Conservation (phyloP, 2,113 vertebrate species). For the Promerops cafer region DNA sequence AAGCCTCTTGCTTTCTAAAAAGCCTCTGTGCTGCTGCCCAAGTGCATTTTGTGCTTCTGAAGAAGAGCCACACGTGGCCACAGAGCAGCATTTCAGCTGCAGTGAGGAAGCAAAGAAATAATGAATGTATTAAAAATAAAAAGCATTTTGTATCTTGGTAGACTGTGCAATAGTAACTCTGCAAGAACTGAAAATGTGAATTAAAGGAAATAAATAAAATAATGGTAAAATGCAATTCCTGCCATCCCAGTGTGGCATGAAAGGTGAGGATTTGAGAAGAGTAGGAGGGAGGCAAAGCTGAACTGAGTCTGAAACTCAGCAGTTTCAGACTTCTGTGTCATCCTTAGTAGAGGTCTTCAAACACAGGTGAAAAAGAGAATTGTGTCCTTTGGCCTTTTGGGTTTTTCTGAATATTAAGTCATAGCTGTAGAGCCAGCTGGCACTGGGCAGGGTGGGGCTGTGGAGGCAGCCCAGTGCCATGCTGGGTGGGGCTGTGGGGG, state of each 20-base stretch:
- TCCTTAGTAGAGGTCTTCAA: neutral
- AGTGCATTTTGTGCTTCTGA: neutral
- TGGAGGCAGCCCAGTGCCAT: neutral
- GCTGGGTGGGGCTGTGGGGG: neutral
- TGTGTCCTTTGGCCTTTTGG: neutral
- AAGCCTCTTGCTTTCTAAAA: neutral
- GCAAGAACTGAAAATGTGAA: neutral
- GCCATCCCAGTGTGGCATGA: neutral
- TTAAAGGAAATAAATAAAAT: neutral
- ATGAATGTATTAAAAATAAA: neutral
- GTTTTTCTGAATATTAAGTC: rapidly evolving
- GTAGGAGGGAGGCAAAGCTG: neutral
- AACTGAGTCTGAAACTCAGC: neutral
- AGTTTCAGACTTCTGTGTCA: neutral
- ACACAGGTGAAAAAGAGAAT: neutral
- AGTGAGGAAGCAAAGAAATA: neutral
- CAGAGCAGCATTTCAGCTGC: neutral
- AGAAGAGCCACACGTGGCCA: rapidly evolving
- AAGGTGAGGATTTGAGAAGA: neutral
- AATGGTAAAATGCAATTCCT: neutral
- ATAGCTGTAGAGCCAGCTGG: neutral
- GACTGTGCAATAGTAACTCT: neutral
- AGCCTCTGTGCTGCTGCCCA: neutral
- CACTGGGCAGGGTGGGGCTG: neutral
- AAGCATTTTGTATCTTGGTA: neutral